These are phyloP conservation scores for Ageneiosus marmoratus DNA, from an alignment of 2,113 vertebrate genomes.

Conservation along the genomic window DNA sequence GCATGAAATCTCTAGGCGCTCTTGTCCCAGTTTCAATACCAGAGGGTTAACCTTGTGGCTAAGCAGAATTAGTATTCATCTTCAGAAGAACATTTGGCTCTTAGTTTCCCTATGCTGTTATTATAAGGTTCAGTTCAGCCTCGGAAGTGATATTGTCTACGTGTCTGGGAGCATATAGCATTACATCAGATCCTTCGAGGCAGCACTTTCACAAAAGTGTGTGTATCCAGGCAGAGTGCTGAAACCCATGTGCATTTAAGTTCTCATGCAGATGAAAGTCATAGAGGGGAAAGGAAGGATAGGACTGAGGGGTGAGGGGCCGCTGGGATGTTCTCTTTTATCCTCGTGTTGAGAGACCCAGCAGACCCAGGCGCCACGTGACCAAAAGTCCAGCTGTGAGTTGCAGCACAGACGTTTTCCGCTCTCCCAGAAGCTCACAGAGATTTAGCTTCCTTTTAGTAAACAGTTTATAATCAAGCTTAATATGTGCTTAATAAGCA, in stretches of 20 bases:
- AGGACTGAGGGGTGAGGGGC: slow-evolving; percentile 2
- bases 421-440: not conserved
- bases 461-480: not conserved
- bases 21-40: not conserved
- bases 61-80: not conserved
- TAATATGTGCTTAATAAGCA: not conserved
- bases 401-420: slow-evolving; percentile 24
- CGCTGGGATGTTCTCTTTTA: slow-evolving; percentile 27
- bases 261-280: slow-evolving; percentile 34
- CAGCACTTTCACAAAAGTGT: not conserved
- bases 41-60: not conserved
- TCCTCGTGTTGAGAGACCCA: slow-evolving; percentile 42
- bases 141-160: not conserved
- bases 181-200: not conserved
- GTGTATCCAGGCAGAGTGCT: not conserved
- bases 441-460: slow-evolving; percentile 3
- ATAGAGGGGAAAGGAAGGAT: not conserved
- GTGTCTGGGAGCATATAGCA: not conserved
- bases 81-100: not conserved
- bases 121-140: not conserved
- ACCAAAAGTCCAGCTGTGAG: slow-evolving; percentile 56
- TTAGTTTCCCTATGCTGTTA: not conserved
- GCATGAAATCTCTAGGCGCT: not conserved
- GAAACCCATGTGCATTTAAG: not conserved
- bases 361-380: slow-evolving; percentile 19